Evolutionary conservation across 1,140 invertebrate species (phyloP).

Genomic region (Aethina tumida): DNA sequence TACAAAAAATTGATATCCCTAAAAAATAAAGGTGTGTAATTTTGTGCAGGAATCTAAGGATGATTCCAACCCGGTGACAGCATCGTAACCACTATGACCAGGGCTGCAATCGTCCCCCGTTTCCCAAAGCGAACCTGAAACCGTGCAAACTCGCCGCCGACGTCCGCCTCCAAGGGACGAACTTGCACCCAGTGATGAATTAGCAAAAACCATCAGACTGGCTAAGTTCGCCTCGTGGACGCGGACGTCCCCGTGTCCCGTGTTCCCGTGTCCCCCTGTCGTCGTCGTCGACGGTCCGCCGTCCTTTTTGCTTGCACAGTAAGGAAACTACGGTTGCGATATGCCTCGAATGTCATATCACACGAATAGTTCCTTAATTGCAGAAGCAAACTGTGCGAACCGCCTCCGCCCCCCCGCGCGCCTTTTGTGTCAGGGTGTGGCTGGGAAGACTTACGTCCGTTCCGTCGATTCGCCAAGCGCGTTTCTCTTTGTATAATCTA

Average conservation of each 20-base stretch:
- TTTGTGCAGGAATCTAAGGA: too few species aligned
- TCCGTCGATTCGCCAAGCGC: conserved; percentile 16
- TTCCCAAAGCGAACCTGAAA: conserved; percentile 25
- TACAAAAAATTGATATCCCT: too few species aligned
- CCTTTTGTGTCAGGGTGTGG: too few species aligned
- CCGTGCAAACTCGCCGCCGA: background rate
- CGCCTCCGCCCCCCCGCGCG: too few species aligned
- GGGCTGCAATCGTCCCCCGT: conserved; percentile 7
- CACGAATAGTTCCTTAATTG: conserved; percentile 41
- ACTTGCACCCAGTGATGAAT: conserved; percentile 14
- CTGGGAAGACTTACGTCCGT: background rate
- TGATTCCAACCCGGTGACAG: conserved; percentile 27
- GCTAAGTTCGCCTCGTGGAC: conserved; percentile 1
- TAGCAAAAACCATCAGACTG: conserved; percentile 3
- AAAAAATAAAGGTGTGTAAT: too few species aligned
- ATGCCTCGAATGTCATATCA: conserved; percentile 39
- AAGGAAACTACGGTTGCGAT: conserved; percentile 49
- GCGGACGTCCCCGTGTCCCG: too few species aligned
- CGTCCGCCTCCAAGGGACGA: conserved; percentile 2
- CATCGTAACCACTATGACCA: conserved; percentile 11
- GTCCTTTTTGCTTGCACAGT: conserved; percentile 10
- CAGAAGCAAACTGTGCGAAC: conserved; percentile 4
- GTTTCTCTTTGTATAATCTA: conserved; percentile 47
- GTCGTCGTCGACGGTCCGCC: too few species aligned
- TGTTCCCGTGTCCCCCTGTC: too few species aligned